phyloP scores from a whole-genome alignment of 2,113 vertebrate species.

The Daboia siamensis region DNA sequence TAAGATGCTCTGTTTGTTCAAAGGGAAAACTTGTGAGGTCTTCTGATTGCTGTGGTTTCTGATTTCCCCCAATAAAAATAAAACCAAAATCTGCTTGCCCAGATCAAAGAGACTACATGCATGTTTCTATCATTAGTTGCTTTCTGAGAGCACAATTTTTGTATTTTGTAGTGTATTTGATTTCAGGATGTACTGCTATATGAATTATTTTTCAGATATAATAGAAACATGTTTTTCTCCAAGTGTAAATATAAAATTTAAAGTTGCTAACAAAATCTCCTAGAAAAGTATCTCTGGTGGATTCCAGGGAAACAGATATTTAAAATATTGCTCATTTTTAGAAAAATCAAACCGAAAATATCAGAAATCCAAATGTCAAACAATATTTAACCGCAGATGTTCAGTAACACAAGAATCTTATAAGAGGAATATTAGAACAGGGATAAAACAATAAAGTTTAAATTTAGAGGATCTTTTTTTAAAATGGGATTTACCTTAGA shows the following conservation, averaged over 20 bases:
- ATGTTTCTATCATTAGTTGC: not conserved
- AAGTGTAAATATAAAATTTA: not conserved
- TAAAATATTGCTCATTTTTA: not conserved
- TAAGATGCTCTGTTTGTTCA: slow-evolving; percentile 29
- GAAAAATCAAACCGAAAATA: not conserved
- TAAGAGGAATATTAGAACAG: not conserved
- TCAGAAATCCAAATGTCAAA: not conserved
- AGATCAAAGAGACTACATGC: not conserved
- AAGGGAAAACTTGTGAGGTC: slow-evolving; percentile 32
- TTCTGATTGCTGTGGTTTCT: slow-evolving; percentile 8
- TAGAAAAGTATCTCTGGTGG: not conserved
- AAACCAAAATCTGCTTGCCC: not conserved
- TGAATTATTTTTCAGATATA: not conserved
- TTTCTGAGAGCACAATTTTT: not conserved
- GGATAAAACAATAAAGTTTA: not conserved
- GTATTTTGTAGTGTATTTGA: not conserved
- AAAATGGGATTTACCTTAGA: not conserved
- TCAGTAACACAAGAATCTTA: not conserved
- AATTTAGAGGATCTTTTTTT: not conserved
- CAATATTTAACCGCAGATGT: not conserved
- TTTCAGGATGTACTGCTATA: slow-evolving; percentile 15
- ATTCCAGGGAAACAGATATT: not conserved
- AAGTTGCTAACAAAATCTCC: not conserved
- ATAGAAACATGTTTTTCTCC: not conserved
- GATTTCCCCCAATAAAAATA: slow-evolving; percentile 17